A percentile compares a stretch with the other conserved stretches of the same genome.
Conservation (phyloP, 2,888 invertebrate species). For the Aphodius sticticus region DNA sequence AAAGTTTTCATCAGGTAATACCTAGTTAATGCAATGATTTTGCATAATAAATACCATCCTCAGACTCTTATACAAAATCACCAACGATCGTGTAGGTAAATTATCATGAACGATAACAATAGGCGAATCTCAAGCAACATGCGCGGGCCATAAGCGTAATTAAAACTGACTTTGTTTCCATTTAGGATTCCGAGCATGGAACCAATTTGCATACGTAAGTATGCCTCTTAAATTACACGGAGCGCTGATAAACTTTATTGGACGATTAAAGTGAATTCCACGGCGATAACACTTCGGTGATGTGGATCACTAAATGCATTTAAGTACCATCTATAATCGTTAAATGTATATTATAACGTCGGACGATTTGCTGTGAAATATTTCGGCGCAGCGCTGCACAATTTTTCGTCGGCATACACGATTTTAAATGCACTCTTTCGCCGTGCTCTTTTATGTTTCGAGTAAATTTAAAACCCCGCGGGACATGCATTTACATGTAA, state of each 20-base stretch:
- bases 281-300: slow-evolving; percentile 36
- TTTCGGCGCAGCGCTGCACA: neutral
- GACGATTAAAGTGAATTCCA: slow-evolving; percentile 42
- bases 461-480: neutral
- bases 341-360: slow-evolving; percentile 38
- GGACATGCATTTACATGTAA: neutral
- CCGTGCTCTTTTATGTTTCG: neutral
- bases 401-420: neutral
- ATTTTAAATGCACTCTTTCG: neutral
- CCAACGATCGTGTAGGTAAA: too few relatives aligned
- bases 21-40: too few relatives aligned
- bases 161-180: slow-evolving; percentile 53
- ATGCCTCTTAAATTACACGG: slow-evolving; percentile 39
- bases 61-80: too few relatives aligned
- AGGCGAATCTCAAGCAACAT: too few relatives aligned
- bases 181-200: slow-evolving; percentile 49
- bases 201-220: slow-evolving; percentile 46
- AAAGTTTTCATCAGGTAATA: too few relatives aligned
- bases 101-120: too few relatives aligned
- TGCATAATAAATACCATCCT: too few relatives aligned
- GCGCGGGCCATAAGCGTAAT: slow-evolving; percentile 38
- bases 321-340: slow-evolving; percentile 38
- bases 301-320: slow-evolving; percentile 35
- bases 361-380: slow-evolving; percentile 12
- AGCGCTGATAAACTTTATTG: slow-evolving; percentile 42